Evolutionary conservation across 2,888 invertebrate species (phyloP).

Genomic region (Hanleya hanleyi): DNA sequence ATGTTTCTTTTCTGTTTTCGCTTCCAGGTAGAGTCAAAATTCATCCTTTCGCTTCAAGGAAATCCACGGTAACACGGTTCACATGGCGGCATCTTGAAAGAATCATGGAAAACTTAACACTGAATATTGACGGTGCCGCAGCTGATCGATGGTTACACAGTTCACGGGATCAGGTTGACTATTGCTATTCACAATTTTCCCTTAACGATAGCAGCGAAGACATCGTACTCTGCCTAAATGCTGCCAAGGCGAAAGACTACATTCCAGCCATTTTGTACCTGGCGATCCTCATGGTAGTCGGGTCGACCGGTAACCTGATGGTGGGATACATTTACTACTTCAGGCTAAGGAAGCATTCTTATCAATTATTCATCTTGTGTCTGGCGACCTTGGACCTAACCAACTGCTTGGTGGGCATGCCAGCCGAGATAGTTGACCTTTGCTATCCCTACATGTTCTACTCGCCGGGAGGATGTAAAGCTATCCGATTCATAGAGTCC

Average conservation of each 20-base stretch:
- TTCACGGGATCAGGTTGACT: too few species aligned
- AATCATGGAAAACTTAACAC: too few species aligned
- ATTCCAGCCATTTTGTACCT: conserved; percentile 63
- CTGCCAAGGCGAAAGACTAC: conserved; percentile 57
- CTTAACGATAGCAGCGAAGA: background rate
- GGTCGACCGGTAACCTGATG: conserved; percentile 61
- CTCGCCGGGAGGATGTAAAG: conserved; percentile 58
- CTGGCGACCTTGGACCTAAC: conserved; percentile 61
- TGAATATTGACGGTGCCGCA: too few species aligned
- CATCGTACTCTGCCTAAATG: conserved; percentile 45
- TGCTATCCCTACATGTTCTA: conserved; percentile 64
- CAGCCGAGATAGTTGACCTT: conserved; percentile 65
- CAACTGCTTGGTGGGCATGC: conserved; percentile 65
- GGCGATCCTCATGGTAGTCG: conserved; percentile 51
- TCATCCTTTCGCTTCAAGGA: too few species aligned
- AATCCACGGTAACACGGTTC: too few species aligned
- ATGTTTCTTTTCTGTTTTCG: too few species aligned
- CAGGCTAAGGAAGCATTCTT: conserved; percentile 55
- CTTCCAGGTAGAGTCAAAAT: too few species aligned
- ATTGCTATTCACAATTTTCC: too few species aligned
- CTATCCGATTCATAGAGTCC: conserved; percentile 59
- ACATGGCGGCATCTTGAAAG: too few species aligned
- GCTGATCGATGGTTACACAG: too few species aligned
- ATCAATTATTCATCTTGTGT: conserved; percentile 62
- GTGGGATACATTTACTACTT: conserved; percentile 60